Percentiles rank a stretch among this genome's conserved stretches.
These are phyloP conservation scores for Schlechtendalia chinensis DNA, from an alignment of 1,140 invertebrate species.

Conservation along the genomic window DNA sequence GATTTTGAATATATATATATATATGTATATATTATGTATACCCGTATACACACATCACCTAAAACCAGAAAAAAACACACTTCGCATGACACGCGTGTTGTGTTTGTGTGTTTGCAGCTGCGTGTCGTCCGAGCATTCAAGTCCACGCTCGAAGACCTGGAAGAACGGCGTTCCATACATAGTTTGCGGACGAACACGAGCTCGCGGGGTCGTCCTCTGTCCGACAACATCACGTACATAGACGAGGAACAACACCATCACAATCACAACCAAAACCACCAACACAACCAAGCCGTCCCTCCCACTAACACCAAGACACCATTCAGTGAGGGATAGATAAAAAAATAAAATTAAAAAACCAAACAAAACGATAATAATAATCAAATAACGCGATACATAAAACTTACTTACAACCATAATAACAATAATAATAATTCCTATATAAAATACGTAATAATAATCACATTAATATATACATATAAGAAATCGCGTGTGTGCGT, in stretches of 20 bases:
- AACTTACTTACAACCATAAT: not conserved
- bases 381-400: not conserved
- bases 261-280: slow-evolving; percentile 49
- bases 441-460: slow-evolving; percentile 2
- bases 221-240: slow-evolving; percentile 84
- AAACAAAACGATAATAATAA: not conserved
- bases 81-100: slow-evolving; percentile 50
- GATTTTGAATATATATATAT: no score
- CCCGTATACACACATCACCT: slow-evolving; percentile 3
- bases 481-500: not conserved
- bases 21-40: no score
- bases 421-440: no score
- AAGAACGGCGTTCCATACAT: slow-evolving; percentile 96
- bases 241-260: slow-evolving; percentile 77
- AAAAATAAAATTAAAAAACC: slow-evolving; percentile 3
- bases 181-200: slow-evolving; percentile 94
- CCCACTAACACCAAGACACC: slow-evolving; percentile 58
- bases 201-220: slow-evolving; percentile 80
- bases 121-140: slow-evolving; percentile 99
- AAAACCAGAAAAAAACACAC: slow-evolving; percentile 44
- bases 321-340: slow-evolving; percentile 55
- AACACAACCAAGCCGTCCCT: slow-evolving; percentile 44
- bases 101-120: slow-evolving; percentile 76
- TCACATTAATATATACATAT: no score
- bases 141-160: slow-evolving; percentile 98